Conservation (phyloP, 37 sponge, comb jelly and placozoan species). For the Aplysina aerophoba region DNA sequence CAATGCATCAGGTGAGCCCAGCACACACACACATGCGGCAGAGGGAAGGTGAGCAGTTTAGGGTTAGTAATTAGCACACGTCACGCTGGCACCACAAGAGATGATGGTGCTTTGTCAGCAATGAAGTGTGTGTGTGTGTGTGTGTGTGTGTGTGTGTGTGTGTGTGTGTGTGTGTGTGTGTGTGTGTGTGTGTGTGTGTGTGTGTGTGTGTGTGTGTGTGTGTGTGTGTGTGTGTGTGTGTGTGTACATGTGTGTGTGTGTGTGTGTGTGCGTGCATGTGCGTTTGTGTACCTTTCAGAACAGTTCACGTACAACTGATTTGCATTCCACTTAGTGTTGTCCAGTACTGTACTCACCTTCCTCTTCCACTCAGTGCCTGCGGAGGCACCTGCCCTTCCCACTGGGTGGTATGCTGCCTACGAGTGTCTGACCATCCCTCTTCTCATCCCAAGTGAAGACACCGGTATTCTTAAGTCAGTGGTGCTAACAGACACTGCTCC, state of each 20-base stretch:
- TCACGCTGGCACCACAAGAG: too few species aligned
- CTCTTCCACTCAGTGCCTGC: too few species aligned
- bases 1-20: conserved; percentile 13
- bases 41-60: neutral
- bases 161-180: conserved; percentile 8
- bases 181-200: neutral
- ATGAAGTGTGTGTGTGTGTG: neutral
- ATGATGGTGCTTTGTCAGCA: too few species aligned
- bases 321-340: too few species aligned
- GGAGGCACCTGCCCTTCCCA: too few species aligned
- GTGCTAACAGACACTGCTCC: too few species aligned
- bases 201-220: neutral
- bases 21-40: too few species aligned
- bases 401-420: too few species aligned
- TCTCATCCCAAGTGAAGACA: too few species aligned
- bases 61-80: too few species aligned
- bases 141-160: conserved; percentile 36
- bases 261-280: neutral
- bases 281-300: neutral
- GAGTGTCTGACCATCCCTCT: too few species aligned
- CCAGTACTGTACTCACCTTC: neutral
- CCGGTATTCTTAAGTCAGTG: too few species aligned
- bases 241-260: neutral
- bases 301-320: neutral
- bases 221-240: conserved; percentile 20